Base-by-base conservation (phyloP, 1,140 invertebrate genomes). In the Ectropis grisescens region DNA sequence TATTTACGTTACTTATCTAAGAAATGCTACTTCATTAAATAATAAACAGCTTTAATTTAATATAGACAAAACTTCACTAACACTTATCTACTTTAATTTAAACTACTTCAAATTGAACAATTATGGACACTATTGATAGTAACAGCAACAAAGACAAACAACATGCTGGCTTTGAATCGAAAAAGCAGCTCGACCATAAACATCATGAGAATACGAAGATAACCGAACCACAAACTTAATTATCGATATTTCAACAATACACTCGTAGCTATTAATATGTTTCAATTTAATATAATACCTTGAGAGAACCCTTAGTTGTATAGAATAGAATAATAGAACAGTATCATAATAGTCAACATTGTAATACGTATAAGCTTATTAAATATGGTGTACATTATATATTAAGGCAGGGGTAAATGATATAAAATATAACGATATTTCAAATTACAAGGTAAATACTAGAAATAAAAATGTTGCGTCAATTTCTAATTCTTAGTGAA, bases 301-400 rank as follows among this genome's bases (percentile, higher is more conserved):
- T 8, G 16, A 19, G 16, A 3, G 16, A 19, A 8, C 8, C 16
- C 16, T 19, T 19, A 19, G 3, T n/a, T n/a, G 8, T 8, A 19
- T 8, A 19, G 16, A 19, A 8, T 19, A 19, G 3, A 48, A 35
- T 51, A 49, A 60, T 43, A 58, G 38, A 57, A 62, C 57, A 62
- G 61, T 70, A 68, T 68, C 41, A 49, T 62, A 76, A 70, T 72
- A 76, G 60, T 76, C 67, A 80, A 80, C 75, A 72, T 72, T 58
- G 67, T 76, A 80, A 80, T 66, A 69, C 65, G 45, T 62, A 75
- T 70, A 80, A 76, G 71, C 69, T 72, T 74, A 69, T 33, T 58
- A 58, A 19, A 42, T 70, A 58, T 10, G 24, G 39, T 62, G 39
- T 58, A 52, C 33, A 59, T 47, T 58, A 58, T 38, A 41, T 57